Conservation (phyloP, 2,113 vertebrate genomes). For the Arothron firmamentum region DNA sequence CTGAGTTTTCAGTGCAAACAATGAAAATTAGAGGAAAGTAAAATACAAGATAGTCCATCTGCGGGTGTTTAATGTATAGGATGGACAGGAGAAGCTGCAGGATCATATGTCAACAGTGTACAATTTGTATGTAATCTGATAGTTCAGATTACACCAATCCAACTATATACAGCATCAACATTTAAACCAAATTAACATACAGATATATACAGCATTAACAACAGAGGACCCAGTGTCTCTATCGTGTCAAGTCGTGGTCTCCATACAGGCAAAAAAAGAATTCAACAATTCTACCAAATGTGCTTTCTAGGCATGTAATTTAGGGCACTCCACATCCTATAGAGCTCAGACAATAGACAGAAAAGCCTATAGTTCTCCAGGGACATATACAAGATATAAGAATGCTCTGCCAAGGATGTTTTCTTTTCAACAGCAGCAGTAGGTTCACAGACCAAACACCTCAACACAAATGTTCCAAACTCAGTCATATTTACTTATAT, state of each 20-base stretch:
- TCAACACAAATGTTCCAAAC: conserved; percentile 63
- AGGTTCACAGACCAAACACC: conserved; percentile 62
- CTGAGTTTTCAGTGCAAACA: not conserved
- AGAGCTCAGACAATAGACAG: conserved; percentile 53
- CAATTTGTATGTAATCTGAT: too few species aligned
- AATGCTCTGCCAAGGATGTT: conserved; percentile 65
- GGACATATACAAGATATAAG: conserved; percentile 62
- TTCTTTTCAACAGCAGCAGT: conserved; percentile 55
- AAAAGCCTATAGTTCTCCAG: conserved; percentile 51
- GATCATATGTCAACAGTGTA: too few species aligned
- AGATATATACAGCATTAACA: too few species aligned
- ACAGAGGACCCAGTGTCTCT: too few species aligned
- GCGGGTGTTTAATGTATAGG: too few species aligned
- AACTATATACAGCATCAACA: too few species aligned
- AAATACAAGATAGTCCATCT: too few species aligned
- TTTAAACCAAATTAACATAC: too few species aligned
- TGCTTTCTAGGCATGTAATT: conserved; percentile 42
- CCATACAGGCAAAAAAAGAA: conserved; percentile 1
- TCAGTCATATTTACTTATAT: conserved; percentile 53
- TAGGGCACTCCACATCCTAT: conserved; percentile 58
- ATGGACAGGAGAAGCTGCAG: too few species aligned
- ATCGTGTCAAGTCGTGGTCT: too few species aligned
- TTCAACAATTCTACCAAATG: conserved; percentile 39
- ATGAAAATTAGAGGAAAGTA: too few species aligned
- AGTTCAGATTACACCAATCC: too few species aligned